phyloP scores from a whole-genome alignment of 2,113 vertebrate genomes.

The Ctenomys sociabilis region DNA sequence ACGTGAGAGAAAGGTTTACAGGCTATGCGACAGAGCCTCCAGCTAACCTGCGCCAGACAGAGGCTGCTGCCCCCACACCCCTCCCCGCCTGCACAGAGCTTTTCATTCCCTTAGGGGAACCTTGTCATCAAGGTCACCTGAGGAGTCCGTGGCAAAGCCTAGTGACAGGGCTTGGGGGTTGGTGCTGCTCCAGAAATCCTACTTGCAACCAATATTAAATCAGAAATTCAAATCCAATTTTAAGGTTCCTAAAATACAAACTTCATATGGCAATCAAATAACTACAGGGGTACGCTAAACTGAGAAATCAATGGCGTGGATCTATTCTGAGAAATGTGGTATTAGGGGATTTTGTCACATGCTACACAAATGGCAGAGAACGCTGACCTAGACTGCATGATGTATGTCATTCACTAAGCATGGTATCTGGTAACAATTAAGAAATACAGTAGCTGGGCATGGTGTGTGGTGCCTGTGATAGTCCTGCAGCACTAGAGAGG shows the following conservation, averaged over 20 bases:
- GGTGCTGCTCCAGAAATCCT: not conserved
- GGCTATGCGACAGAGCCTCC: not conserved
- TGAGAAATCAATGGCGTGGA: no score
- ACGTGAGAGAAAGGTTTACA: not conserved
- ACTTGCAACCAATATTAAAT: not conserved
- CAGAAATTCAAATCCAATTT: slow-evolving; percentile 17
- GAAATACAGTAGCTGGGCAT: not conserved
- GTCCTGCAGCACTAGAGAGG: not conserved
- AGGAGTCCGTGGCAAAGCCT: not conserved
- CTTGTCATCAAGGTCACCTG: not conserved
- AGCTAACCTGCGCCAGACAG: not conserved
- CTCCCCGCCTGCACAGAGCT: not conserved
- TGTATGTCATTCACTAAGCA: no score
- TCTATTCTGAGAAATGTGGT: not conserved
- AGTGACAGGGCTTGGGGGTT: not conserved
- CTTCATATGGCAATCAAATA: not conserved
- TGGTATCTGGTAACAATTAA: not conserved
- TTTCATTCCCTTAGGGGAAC: not conserved
- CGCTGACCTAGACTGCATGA: not conserved
- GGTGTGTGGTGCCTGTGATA: not conserved
- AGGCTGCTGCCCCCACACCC: not conserved
- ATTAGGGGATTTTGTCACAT: not conserved
- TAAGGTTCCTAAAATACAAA: not conserved
- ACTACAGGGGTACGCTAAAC: not conserved
- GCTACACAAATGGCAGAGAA: not conserved